Evolutionary conservation across 2,888 invertebrate genomes (phyloP).

Genomic region (Papilio gigon): DNA sequence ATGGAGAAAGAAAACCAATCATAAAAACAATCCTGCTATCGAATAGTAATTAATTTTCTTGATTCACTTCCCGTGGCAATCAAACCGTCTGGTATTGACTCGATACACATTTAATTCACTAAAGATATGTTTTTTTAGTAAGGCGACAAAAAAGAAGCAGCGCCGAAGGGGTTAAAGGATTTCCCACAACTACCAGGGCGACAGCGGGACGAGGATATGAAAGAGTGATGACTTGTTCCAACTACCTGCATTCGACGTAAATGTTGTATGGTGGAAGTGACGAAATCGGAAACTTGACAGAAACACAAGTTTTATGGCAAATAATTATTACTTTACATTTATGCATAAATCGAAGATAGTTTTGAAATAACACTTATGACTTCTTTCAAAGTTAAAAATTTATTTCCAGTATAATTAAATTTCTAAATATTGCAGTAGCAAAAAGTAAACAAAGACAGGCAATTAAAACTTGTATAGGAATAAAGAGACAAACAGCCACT

Average conservation of each 20-base stretch:
- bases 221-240: neutral
- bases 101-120: too few relatives aligned
- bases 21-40: too few relatives aligned
- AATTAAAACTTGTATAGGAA: slow-evolving; percentile 38
- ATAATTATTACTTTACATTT: neutral
- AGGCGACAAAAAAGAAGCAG: neutral
- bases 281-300: neutral
- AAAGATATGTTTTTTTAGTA: neutral
- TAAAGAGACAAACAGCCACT: slow-evolving; percentile 20
- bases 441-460: slow-evolving; percentile 15
- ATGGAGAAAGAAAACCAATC: too few relatives aligned
- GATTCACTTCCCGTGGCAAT: too few relatives aligned
- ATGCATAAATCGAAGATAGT: neutral
- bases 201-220: slow-evolving; percentile 13
- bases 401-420: neutral
- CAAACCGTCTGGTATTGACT: too few relatives aligned
- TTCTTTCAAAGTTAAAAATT: too few relatives aligned
- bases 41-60: too few relatives aligned
- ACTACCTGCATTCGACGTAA: neutral
- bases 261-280: too few relatives aligned
- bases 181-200: slow-evolving; percentile 24
- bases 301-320: neutral
- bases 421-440: neutral
- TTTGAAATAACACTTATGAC: neutral
- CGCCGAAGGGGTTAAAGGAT: slow-evolving; percentile 21